These are phyloP conservation scores for Mionectes macconnelli DNA, from an alignment of 2,113 vertebrate genomes.

Conservation along the genomic window DNA sequence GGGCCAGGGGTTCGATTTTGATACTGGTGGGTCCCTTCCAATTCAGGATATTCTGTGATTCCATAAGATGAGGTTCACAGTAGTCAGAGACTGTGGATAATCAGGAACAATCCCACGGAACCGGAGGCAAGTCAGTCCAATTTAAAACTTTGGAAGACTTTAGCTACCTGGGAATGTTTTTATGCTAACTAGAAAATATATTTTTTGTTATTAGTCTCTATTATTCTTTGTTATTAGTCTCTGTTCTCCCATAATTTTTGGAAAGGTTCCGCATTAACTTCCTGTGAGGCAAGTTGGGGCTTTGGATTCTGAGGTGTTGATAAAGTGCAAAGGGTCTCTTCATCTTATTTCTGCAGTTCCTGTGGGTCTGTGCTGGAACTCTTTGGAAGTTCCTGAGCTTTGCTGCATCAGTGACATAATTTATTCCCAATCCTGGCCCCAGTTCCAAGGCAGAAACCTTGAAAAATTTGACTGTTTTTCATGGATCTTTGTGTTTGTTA, in stretches of 20 bases:
- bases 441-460: background rate
- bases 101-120: background rate
- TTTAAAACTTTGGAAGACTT: background rate
- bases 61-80: background rate
- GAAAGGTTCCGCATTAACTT: background rate
- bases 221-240: background rate
- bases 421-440: background rate
- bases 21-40: background rate
- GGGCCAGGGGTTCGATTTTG: background rate
- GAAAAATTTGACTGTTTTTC: background rate
- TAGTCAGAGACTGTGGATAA: background rate
- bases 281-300: background rate
- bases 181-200: background rate
- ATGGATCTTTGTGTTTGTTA: background rate
- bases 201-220: background rate
- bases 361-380: background rate
- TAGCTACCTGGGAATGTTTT: background rate
- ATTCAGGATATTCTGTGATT: fast-evolving
- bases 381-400: background rate
- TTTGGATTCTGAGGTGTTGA: background rate
- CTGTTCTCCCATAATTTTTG: background rate
- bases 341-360: background rate
- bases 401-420: background rate
- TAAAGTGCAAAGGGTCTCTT: background rate
- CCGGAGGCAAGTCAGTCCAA: background rate